A percentile compares a stretch with the other conserved stretches of the same genome.
These are phyloP conservation scores for Alca torda DNA, from an alignment of 2,797 vertebrate species.

Conservation along the genomic window DNA sequence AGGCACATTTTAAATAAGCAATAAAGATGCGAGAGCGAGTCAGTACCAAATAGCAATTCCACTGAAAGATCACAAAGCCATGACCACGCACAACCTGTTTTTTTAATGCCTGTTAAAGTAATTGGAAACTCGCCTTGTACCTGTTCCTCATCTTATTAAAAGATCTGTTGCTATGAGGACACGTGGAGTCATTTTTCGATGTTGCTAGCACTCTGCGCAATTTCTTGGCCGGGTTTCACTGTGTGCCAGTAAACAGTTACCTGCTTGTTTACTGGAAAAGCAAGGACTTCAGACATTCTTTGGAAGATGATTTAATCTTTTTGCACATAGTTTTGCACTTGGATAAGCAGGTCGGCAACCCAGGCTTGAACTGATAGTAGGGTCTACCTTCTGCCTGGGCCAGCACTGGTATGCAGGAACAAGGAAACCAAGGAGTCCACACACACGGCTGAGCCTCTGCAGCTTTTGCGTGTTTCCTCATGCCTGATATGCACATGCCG, in stretches of 20 bases:
- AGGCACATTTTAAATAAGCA: slow-evolving; percentile 45
- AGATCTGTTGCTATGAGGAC: neutral
- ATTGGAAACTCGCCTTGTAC: slow-evolving; percentile 7
- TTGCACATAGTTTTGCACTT: neutral
- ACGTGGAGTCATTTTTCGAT: neutral
- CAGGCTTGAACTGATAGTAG: neutral
- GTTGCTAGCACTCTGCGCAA: neutral
- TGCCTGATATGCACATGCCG: slow-evolving; percentile 1
- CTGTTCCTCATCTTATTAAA: slow-evolving; percentile 3
- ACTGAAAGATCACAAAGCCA: neutral
- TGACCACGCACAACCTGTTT: neutral
- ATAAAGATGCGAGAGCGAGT: slow-evolving; percentile 28
- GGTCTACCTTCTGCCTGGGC: neutral
- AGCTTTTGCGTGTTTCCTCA: neutral
- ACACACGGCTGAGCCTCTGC: neutral
- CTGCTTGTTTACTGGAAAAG: slow-evolving; percentile 31
- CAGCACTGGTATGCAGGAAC: neutral
- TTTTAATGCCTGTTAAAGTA: slow-evolving; percentile 28
- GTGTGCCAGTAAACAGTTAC: slow-evolving; percentile 19
- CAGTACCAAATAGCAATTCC: neutral
- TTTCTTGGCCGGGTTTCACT: slow-evolving; percentile 23
- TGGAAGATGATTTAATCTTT: neutral
- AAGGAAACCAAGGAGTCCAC: neutral
- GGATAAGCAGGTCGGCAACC: slow-evolving; percentile 4
- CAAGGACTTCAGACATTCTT: neutral